These are phyloP conservation scores for Clarias pachynema DNA, from an alignment of 2,797 vertebrate species.

Conservation along the genomic window DNA sequence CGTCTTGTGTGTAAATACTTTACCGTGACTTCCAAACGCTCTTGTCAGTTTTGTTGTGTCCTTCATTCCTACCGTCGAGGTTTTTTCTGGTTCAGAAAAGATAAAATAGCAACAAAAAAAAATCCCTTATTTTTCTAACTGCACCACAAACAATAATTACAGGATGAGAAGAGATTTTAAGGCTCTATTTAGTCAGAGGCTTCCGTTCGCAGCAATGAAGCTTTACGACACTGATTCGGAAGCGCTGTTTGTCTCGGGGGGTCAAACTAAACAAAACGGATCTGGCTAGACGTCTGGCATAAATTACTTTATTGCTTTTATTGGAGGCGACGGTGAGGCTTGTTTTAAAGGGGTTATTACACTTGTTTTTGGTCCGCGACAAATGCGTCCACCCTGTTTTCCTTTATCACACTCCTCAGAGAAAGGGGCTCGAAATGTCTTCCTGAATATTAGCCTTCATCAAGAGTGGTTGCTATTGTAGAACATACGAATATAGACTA, in stretches of 20 bases:
- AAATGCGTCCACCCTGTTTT: constrained; percentile 41
- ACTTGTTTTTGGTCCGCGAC: constrained; percentile 52
- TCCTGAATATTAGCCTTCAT: not conserved
- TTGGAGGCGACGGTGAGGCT: constrained; percentile 75
- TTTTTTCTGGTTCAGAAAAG: not conserved
- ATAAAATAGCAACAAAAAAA: not conserved
- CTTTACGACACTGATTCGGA: constrained; percentile 82
- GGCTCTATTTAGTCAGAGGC: constrained; percentile 72
- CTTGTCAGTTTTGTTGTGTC: constrained; percentile 12
- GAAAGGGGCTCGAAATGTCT: not conserved
- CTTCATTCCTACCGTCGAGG: not conserved
- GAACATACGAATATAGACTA: too few species aligned
- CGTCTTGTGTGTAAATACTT: not conserved
- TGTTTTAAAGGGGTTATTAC: constrained; percentile 81
- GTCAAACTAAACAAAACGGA: constrained; percentile 79
- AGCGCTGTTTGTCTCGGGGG: constrained; percentile 70
- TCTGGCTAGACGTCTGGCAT: constrained; percentile 87
- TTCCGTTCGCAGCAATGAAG: constrained; percentile 75
- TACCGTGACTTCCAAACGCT: not conserved
- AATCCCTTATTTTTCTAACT: constrained; percentile 64
- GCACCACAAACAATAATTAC: constrained; percentile 71
- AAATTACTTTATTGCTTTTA: constrained; percentile 88
- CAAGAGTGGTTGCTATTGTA: not conserved
- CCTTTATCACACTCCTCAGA: constrained; percentile 23
- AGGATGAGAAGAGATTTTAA: constrained; percentile 74